Evolutionary conservation across 2,113 vertebrate species (phyloP).

Genomic region (Chaetura pelagica): DNA sequence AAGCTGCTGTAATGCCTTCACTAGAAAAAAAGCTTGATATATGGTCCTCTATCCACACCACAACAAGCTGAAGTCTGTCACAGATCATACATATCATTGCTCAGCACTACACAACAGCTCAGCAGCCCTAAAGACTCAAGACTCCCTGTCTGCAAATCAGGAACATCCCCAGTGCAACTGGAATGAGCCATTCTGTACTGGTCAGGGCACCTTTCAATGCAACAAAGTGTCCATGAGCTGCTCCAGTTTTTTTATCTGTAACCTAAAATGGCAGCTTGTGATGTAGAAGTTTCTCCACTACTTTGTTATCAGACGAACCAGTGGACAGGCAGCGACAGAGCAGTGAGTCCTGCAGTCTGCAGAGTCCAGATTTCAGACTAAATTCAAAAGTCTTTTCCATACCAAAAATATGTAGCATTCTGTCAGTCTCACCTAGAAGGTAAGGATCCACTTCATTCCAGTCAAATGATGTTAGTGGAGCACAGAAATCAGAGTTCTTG

Average conservation of each 20-base stretch:
- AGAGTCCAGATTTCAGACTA: background rate
- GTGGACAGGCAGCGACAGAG: background rate
- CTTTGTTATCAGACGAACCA: background rate
- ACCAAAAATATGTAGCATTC: background rate
- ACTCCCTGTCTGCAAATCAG: background rate
- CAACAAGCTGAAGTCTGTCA: background rate
- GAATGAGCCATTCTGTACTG: background rate
- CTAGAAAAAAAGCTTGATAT: background rate
- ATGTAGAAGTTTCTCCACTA: background rate
- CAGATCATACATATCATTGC: background rate
- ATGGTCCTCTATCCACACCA: background rate
- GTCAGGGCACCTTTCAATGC: background rate
- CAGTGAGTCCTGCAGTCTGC: no score
- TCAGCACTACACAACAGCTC: background rate
- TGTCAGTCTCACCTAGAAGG: slow-evolving; percentile 86
- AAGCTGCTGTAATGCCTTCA: background rate
- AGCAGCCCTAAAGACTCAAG: background rate
- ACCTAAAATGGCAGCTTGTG: background rate
- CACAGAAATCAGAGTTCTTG: slow-evolving; percentile 99
- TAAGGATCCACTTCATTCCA: slow-evolving; percentile 99
- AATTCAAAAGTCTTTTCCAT: background rate
- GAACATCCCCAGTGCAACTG: background rate
- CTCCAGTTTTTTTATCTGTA: background rate
- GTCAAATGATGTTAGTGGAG: slow-evolving; percentile 97
- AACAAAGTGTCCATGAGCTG: background rate